Conservation (phyloP, 2,888 invertebrate species). For the Rhingia rostrata region DNA sequence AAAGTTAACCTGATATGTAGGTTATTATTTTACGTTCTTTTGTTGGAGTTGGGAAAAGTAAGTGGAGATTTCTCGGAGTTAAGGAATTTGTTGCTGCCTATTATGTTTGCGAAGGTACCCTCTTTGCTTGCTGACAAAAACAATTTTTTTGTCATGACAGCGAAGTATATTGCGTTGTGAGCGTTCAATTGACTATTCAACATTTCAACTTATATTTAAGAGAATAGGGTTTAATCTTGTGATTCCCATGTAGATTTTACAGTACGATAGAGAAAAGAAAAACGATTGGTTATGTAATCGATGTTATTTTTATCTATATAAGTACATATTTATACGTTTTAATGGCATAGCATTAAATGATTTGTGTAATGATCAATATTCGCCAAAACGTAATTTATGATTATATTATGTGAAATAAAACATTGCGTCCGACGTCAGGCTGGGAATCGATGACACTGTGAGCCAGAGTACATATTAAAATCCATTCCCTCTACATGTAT, state of each 20-base stretch:
- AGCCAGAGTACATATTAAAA: too few species aligned
- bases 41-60: constrained; percentile 52
- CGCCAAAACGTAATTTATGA: too few species aligned
- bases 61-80: constrained; percentile 57
- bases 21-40: constrained; percentile 61
- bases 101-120: constrained; percentile 56
- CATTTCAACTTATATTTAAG: constrained; percentile 57
- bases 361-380: too few species aligned
- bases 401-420: too few species aligned
- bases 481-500: too few species aligned
- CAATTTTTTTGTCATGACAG: constrained; percentile 52
- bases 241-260: constrained; percentile 46
- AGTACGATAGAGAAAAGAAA: constrained; percentile 8
- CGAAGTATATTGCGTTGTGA: constrained; percentile 26
- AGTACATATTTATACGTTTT: too few species aligned
- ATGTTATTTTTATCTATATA: too few species aligned
- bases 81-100: constrained; percentile 61
- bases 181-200: constrained; percentile 64
- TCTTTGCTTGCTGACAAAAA: constrained; percentile 47
- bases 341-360: too few species aligned
- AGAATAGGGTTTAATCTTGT: constrained; percentile 52
- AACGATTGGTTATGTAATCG: too few species aligned
- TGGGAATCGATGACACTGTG: too few species aligned
- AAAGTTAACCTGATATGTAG: constrained; percentile 69
- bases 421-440: too few species aligned